Evolutionary conservation across 1,140 invertebrate species (phyloP).

Genomic region (Oryzaephilus surinamensis): DNA sequence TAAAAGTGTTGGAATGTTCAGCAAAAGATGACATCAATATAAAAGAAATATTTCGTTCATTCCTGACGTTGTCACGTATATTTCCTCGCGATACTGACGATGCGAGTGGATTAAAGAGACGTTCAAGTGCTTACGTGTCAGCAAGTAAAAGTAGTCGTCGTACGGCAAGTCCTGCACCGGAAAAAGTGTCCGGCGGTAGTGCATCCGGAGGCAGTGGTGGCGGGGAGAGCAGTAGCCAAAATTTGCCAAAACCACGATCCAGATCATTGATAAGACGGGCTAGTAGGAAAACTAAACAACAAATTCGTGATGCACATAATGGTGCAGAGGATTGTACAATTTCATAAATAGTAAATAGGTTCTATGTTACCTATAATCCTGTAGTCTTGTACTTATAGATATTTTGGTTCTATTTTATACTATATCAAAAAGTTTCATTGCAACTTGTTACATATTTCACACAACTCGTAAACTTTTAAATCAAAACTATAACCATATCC

Average conservation of each 20-base stretch:
- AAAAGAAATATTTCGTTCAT: slow-evolving; percentile 62
- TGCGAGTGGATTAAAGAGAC: slow-evolving; percentile 50
- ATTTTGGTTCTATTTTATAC: too few relatives aligned
- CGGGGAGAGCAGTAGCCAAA: slow-evolving; percentile 35
- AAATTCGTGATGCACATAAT: slow-evolving; percentile 56
- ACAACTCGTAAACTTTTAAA: too few relatives aligned
- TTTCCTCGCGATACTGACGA: slow-evolving; percentile 48
- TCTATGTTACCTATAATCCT: neutral
- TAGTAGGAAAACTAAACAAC: slow-evolving; percentile 68
- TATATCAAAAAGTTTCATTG: too few relatives aligned
- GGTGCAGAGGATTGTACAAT: slow-evolving; percentile 57
- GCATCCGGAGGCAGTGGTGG: slow-evolving; percentile 23
- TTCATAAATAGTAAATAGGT: slow-evolving; percentile 42
- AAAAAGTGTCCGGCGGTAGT: slow-evolving; percentile 25
- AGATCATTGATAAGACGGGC: slow-evolving; percentile 67
- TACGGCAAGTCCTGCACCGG: slow-evolving; percentile 31
- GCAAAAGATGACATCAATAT: slow-evolving; percentile 70
- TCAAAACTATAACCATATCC: too few relatives aligned
- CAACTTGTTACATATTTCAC: neutral
- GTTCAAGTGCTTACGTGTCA: slow-evolving; percentile 63
- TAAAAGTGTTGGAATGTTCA: slow-evolving; percentile 70
- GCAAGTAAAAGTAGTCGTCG: slow-evolving; percentile 41
- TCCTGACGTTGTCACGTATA: slow-evolving; percentile 57
- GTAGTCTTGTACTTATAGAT: too few relatives aligned
- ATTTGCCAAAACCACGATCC: slow-evolving; percentile 49